Conservation (phyloP, 2,888 invertebrate species). For the Cryptus armator region DNA sequence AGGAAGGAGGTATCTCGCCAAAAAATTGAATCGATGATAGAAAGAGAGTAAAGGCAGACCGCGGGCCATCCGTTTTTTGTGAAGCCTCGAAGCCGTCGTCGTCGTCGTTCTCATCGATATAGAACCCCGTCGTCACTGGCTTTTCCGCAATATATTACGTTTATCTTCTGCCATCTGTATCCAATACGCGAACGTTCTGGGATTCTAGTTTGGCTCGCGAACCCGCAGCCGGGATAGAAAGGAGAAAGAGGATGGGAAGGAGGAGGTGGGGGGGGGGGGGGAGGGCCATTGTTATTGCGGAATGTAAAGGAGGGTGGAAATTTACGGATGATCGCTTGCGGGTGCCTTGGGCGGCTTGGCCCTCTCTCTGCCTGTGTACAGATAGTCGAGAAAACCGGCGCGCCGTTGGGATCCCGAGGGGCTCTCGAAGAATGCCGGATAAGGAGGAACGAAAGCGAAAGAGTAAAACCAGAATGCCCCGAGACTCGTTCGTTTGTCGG, state of each 20-base stretch:
- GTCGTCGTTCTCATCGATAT: constrained; percentile 31
- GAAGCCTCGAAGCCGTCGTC: constrained; percentile 13
- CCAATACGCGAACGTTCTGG: constrained; percentile 61
- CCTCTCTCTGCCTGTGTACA: constrained; percentile 44
- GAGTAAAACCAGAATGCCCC: too few relatives aligned
- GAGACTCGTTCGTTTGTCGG: constrained; percentile 15
- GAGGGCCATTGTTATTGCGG: constrained; percentile 75
- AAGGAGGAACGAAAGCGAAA: not conserved
- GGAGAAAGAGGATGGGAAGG: constrained; percentile 11
- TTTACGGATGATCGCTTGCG: constrained; percentile 73
- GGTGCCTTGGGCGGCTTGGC: constrained; percentile 54
- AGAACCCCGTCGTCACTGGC: constrained; percentile 51
- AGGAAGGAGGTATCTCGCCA: constrained; percentile 40
- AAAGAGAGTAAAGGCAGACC: constrained; percentile 29
- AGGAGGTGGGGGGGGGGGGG: constrained; percentile 44
- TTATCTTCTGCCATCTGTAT: constrained; percentile 68
- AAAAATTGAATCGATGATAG: constrained; percentile 51
- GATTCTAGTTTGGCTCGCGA: constrained; percentile 11
- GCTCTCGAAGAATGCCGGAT: constrained; percentile 2
- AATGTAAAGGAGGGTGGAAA: constrained; percentile 76
- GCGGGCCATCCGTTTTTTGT: not conserved
- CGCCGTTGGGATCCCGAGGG: not conserved
- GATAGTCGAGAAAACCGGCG: constrained; percentile 55
- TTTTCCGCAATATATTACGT: constrained; percentile 66
- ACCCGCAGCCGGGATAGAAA: not conserved